Evolutionary conservation across 2,888 invertebrate species (phyloP).

Genomic region (Smittia sp.): DNA sequence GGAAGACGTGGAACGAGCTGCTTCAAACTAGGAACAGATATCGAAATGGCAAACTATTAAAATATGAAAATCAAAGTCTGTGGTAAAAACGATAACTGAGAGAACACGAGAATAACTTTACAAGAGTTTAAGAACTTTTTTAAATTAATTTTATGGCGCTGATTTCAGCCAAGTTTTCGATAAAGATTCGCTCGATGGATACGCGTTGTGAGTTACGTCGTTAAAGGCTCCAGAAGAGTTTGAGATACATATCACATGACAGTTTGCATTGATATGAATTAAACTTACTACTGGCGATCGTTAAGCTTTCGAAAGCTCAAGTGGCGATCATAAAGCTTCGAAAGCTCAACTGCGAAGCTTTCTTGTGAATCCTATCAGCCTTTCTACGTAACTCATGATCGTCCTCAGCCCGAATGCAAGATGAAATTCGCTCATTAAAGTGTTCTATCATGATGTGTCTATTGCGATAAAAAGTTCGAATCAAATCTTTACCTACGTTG

Average conservation of each 20-base stretch:
- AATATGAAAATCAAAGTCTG: constrained; percentile 36
- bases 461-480: background rate
- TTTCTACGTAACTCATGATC: background rate
- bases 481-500: background rate
- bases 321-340: too few relatives aligned
- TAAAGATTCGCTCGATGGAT: too few relatives aligned
- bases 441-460: constrained; percentile 18
- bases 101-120: constrained; percentile 11
- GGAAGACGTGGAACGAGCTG: too few relatives aligned
- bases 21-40: too few relatives aligned
- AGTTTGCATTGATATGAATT: too few relatives aligned
- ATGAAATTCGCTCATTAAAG: background rate
- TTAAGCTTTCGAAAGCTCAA: too few relatives aligned
- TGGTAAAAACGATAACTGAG: constrained; percentile 27
- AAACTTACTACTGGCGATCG: too few relatives aligned
- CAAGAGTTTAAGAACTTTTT: constrained; percentile 7
- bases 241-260: too few relatives aligned
- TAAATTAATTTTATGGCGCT: constrained; percentile 12
- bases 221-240: too few relatives aligned
- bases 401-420: too few relatives aligned
- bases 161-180: too few relatives aligned
- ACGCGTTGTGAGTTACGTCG: too few relatives aligned
- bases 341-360: background rate
- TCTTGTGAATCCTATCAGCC: background rate
- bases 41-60: background rate